Percentiles rank a stretch among this genome's conserved stretches.
These are phyloP conservation scores for Conopomorpha cramerella DNA, from an alignment of 1,140 invertebrate genomes.

Conservation along the genomic window DNA sequence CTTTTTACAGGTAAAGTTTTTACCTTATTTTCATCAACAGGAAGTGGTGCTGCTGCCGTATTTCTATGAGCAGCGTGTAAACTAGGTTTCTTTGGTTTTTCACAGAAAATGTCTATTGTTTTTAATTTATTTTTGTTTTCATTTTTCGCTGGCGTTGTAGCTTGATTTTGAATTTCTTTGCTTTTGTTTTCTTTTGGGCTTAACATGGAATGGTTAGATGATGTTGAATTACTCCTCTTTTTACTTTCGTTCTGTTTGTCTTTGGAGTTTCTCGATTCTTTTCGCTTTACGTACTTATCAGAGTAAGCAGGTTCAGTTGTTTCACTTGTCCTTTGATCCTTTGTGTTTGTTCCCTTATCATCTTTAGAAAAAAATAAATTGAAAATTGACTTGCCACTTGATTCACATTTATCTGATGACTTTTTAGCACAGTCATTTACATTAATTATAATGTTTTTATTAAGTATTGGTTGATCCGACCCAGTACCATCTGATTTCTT, in stretches of 20 bases:
- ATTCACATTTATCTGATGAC: conserved; percentile 14
- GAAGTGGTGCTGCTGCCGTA: conserved; percentile 8
- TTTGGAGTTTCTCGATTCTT: conserved; percentile 23
- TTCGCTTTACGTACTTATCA: conserved; percentile 43
- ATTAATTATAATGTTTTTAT: conserved; percentile 20
- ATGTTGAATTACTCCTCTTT: conserved; percentile 23
- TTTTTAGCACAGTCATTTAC: conserved; percentile 16
- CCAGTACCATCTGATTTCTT: conserved; percentile 30
- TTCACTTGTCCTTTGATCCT: conserved; percentile 16
- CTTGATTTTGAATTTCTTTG: conserved; percentile 12
- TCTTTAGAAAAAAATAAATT: conserved; percentile 24
- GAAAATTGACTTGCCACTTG: conserved; percentile 14
- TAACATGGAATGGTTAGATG: conserved; percentile 23
- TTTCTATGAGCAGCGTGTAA: conserved; percentile 37
- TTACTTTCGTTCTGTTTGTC: conserved; percentile 16
- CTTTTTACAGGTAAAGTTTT: conserved; percentile 6
- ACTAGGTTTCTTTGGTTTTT: conserved; percentile 26
- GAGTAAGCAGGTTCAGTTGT: conserved; percentile 21
- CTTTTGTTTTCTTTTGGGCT: conserved; percentile 25
- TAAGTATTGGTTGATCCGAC: conserved; percentile 17
- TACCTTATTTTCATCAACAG: conserved; percentile 3
- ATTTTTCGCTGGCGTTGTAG: conserved; percentile 21
- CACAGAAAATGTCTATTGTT: conserved; percentile 42
- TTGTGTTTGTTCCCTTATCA: conserved; percentile 13
- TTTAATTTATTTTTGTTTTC: conserved; percentile 33